Conservation (phyloP, 2,797 vertebrate genomes). For the Bufotes viridis region DNA sequence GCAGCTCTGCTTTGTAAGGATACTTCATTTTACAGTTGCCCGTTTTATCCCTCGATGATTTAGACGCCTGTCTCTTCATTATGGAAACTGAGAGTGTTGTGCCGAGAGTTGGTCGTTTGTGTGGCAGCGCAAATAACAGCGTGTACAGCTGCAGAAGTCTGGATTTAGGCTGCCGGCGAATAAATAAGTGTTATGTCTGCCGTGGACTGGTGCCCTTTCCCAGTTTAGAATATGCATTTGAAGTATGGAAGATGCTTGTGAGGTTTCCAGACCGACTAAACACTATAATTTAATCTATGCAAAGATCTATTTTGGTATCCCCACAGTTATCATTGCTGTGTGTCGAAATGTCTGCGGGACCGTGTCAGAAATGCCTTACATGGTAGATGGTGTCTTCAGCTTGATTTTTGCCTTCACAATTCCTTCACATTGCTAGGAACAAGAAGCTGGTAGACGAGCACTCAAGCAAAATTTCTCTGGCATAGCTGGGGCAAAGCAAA, state of each 20-base stretch:
- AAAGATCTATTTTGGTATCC: constrained; percentile 30
- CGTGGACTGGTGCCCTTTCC: constrained; percentile 1
- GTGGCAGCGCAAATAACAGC: neutral
- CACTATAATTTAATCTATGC: constrained; percentile 53
- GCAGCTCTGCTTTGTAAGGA: neutral
- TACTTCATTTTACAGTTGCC: neutral
- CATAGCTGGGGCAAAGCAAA: too few relatives aligned
- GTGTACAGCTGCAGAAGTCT: constrained; percentile 7
- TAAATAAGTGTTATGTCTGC: constrained; percentile 17
- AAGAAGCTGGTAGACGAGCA: too few relatives aligned
- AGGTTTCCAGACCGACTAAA: constrained; percentile 25
- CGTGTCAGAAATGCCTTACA: neutral
- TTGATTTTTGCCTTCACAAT: neutral
- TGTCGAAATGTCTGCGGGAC: neutral
- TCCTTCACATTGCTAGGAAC: too few relatives aligned
- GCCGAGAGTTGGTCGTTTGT: neutral
- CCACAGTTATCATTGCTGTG: constrained; percentile 3
- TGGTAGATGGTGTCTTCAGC: neutral
- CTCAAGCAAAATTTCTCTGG: too few relatives aligned
- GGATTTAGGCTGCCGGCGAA: neutral
- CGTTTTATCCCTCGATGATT: neutral
- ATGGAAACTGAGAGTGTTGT: neutral
- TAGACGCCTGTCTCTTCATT: neutral
- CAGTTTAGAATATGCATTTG: constrained; percentile 23
- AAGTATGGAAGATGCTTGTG: constrained; percentile 32